Percentiles rank a stretch among this genome's conserved stretches.
These are phyloP conservation scores for Eulimnadia texana DNA, from an alignment of 1,140 invertebrate genomes.

Conservation along the genomic window DNA sequence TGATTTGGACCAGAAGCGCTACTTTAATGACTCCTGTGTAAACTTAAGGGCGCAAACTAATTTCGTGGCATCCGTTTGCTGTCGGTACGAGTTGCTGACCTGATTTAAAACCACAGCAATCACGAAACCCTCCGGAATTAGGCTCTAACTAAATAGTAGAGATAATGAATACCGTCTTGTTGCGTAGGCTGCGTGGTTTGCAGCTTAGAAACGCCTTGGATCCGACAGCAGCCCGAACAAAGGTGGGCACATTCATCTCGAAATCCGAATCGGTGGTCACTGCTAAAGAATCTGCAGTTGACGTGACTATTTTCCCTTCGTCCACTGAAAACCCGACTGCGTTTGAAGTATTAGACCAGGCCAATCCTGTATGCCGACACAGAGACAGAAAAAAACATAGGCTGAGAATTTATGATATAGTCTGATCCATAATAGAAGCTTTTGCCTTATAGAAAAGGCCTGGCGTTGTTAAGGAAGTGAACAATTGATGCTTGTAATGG, in stretches of 20 bases:
- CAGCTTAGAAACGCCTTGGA: constrained; percentile 16
- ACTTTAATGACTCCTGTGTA: too few species aligned
- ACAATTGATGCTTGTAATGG: not conserved
- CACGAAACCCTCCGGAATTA: too few species aligned
- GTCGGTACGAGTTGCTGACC: too few species aligned
- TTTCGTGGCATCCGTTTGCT: too few species aligned
- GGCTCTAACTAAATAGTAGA: too few species aligned
- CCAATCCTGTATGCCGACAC: not conserved
- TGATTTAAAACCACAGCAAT: not conserved
- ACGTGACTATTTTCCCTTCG: not conserved
- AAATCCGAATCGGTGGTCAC: constrained; percentile 14
- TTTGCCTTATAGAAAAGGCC: not conserved
- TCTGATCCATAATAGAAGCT: not conserved
- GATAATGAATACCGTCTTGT: constrained; percentile 14
- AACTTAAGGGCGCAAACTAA: too few species aligned
- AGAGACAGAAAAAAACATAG: not conserved
- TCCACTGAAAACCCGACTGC: not conserved
- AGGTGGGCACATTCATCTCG: constrained; percentile 9
- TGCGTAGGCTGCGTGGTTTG: constrained; percentile 12
- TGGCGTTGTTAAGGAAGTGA: not conserved
- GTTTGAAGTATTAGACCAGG: not conserved
- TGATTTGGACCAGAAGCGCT: too few species aligned
- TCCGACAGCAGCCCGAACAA: constrained; percentile 11
- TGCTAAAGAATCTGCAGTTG: not conserved
- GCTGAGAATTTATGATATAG: not conserved